Conservation (phyloP, 2,797 vertebrate genomes). For the Peromyscus aztecus region DNA sequence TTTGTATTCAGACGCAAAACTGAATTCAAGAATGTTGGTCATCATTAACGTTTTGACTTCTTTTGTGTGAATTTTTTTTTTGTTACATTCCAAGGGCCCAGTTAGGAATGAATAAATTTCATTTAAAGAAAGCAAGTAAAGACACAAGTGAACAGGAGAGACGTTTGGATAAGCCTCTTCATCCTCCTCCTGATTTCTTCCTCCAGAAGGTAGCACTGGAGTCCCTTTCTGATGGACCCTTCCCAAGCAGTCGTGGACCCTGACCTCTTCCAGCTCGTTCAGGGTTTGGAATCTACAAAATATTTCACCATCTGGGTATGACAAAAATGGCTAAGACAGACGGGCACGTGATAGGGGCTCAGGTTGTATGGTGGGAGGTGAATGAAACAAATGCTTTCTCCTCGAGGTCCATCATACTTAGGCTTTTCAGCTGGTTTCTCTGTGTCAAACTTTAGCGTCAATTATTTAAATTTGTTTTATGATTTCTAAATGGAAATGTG, state of each 20-base stretch:
- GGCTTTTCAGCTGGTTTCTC: background rate
- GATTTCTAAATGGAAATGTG: background rate
- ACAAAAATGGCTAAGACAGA: background rate
- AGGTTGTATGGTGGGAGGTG: background rate
- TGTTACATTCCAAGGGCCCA: background rate
- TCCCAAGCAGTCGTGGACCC: background rate
- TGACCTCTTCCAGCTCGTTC: background rate
- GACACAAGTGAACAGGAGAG: background rate
- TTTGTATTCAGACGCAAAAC: background rate
- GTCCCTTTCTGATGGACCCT: background rate
- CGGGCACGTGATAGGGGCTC: background rate
- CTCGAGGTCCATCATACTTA: background rate
- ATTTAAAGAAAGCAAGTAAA: background rate
- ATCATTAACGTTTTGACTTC: conserved; percentile 31
- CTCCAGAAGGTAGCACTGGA: background rate
- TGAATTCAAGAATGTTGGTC: background rate
- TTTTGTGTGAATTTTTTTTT: conserved; percentile 30
- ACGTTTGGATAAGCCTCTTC: background rate
- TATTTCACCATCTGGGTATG: background rate
- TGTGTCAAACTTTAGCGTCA: background rate
- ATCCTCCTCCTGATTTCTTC: background rate
- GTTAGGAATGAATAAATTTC: background rate
- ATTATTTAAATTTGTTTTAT: conserved; percentile 2
- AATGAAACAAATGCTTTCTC: background rate
- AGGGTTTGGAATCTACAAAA: conserved; percentile 24